Conservation (phyloP, 2,113 vertebrate species). For the Pelmatolapia mariae region DNA sequence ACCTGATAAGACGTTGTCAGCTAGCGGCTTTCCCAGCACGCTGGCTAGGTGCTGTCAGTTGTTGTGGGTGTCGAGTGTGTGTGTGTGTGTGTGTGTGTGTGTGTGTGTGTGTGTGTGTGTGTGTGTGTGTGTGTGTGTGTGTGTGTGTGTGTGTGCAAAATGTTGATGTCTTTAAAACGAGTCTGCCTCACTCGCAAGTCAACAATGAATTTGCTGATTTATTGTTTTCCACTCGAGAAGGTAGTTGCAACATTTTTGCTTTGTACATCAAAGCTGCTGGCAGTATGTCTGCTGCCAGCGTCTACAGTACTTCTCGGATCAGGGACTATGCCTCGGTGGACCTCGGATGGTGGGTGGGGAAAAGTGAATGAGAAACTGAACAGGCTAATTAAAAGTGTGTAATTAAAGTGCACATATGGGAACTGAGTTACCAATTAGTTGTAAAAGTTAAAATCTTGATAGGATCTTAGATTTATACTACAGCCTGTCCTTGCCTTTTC, state of each 20-base stretch:
- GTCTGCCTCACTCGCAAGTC: background rate
- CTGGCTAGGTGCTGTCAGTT: slow-evolving; percentile 32
- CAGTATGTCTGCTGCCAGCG: background rate
- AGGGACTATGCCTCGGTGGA: background rate
- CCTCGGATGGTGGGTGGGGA: background rate
- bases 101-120: background rate
- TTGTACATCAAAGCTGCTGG: slow-evolving; percentile 20
- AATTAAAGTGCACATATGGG: background rate
- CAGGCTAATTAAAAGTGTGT: background rate
- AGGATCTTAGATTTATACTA: background rate
- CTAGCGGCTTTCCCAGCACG: slow-evolving; percentile 18
- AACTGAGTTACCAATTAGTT: background rate
- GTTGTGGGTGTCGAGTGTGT: background rate
- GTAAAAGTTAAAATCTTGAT: background rate
- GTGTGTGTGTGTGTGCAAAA: slow-evolving; percentile 2
- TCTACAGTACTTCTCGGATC: background rate
- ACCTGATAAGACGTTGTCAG: slow-evolving; percentile 50
- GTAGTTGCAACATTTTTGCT: background rate
- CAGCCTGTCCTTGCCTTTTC: background rate
- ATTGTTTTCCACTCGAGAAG: background rate
- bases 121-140: background rate
- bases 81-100: background rate
- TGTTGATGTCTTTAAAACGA: background rate
- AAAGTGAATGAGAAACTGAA: background rate
- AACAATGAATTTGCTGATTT: slow-evolving; percentile 17